Evolutionary conservation across 2,113 vertebrate genomes (phyloP).

Genomic region (Colistium nudipinnis): DNA sequence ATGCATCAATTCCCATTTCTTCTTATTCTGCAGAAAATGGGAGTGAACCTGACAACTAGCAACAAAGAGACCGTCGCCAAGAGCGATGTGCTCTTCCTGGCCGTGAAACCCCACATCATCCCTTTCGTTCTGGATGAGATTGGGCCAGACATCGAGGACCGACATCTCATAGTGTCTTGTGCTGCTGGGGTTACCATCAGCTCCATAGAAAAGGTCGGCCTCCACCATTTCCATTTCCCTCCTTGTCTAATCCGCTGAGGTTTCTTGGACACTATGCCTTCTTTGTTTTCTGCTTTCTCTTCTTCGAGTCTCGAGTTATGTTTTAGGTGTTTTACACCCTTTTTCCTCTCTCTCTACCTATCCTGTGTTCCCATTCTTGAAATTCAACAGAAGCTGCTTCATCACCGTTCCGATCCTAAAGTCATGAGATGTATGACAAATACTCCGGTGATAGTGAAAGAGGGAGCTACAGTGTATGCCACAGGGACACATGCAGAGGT

Average conservation of each 20-base stretch:
- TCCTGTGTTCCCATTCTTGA: conserved; percentile 5
- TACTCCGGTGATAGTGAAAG: conserved; percentile 94
- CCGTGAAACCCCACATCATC: conserved; percentile 97
- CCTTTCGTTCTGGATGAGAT: conserved; percentile 98
- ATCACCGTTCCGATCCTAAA: conserved; percentile 87
- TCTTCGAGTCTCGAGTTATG: neutral
- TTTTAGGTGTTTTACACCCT: neutral
- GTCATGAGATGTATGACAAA: conserved; percentile 99
- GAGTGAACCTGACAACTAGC: conserved; percentile 91
- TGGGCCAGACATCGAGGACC: conserved; percentile 90
- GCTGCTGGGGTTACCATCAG: conserved; percentile 96
- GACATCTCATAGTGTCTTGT: conserved; percentile 95
- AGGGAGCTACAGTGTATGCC: conserved; percentile 96
- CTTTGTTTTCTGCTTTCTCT: neutral
- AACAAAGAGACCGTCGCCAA: conserved; percentile 92
- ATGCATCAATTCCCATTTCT: neutral
- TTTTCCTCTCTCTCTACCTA: neutral
- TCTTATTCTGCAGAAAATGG: conserved; percentile 86
- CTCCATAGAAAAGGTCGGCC: conserved; percentile 94
- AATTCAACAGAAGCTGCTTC: conserved; percentile 86
- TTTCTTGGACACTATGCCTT: neutral
- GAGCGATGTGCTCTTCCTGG: conserved; percentile 95
- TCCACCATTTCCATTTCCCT: neutral
- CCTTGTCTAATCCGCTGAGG: neutral
- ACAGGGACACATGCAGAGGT: conserved; percentile 91